phyloP scores from a whole-genome alignment of 2,113 vertebrate genomes.

The Proteles cristata region DNA sequence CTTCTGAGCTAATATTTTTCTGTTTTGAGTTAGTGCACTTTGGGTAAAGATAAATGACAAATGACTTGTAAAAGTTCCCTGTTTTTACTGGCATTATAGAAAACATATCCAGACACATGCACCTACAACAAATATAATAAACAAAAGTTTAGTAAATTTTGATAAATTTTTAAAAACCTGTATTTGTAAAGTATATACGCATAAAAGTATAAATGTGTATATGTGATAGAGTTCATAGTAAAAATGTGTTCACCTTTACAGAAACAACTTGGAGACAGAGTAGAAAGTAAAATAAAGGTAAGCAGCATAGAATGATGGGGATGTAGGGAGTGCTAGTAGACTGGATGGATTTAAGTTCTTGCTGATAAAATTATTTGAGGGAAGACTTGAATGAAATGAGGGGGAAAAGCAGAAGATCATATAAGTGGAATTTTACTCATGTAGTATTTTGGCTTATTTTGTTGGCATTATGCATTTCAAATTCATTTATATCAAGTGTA shows the following conservation, averaged over 20 bases:
- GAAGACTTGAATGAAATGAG: neutral
- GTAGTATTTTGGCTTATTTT: neutral
- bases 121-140: neutral
- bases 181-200: neutral
- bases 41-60: neutral
- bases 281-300: neutral
- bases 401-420: neutral
- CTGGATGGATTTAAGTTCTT: neutral
- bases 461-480: neutral
- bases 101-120: neutral
- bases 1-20: neutral
- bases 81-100: neutral
- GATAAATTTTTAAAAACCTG: neutral
- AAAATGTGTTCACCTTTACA: neutral
- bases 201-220: neutral
- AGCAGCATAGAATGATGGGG: neutral
- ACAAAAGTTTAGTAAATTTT: neutral
- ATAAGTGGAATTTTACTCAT: neutral
- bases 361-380: neutral
- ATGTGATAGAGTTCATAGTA: neutral
- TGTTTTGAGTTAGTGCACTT: neutral
- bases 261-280: neutral
- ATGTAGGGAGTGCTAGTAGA: neutral
- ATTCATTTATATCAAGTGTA: neutral
- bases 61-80: neutral